phyloP scores from a whole-genome alignment of 2,797 vertebrate species.

The Acanthopagrus latus region DNA sequence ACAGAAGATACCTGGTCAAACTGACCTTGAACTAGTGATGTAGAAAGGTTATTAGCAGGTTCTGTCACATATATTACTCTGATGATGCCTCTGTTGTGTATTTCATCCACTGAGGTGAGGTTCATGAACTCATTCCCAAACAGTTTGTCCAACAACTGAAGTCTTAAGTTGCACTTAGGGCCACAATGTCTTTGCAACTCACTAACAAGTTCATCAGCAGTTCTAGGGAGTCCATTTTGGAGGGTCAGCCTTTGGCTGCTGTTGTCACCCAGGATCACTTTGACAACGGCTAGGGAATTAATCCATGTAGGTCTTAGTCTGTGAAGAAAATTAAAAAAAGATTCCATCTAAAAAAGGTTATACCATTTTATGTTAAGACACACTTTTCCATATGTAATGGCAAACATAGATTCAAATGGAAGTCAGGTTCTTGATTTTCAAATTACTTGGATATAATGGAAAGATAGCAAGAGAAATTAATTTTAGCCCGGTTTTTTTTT shows the following conservation, averaged over 20 bases:
- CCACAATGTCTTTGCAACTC: constrained; percentile 1
- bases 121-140: not conserved
- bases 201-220: not conserved
- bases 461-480: no score
- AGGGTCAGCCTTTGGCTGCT: not conserved
- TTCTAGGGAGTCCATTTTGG: not conserved
- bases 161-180: not conserved
- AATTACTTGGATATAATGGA: no score
- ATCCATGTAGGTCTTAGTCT: not conserved
- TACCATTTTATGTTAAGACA: no score
- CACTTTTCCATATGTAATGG: no score
- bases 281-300: not conserved
- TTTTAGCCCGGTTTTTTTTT: no score
- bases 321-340: not conserved
- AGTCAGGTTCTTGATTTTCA: no score
- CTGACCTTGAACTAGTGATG: not conserved
- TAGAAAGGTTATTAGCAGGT: not conserved
- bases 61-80: not conserved
- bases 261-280: constrained; percentile 2
- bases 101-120: not conserved
- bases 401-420: no score
- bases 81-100: not conserved
- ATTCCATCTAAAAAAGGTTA: not conserved
- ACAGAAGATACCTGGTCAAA: no score
- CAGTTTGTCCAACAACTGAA: constrained; percentile 4